These are phyloP conservation scores for Sarcophaga rosellei DNA, from an alignment of 2,888 invertebrate genomes.

Conservation along the genomic window DNA sequence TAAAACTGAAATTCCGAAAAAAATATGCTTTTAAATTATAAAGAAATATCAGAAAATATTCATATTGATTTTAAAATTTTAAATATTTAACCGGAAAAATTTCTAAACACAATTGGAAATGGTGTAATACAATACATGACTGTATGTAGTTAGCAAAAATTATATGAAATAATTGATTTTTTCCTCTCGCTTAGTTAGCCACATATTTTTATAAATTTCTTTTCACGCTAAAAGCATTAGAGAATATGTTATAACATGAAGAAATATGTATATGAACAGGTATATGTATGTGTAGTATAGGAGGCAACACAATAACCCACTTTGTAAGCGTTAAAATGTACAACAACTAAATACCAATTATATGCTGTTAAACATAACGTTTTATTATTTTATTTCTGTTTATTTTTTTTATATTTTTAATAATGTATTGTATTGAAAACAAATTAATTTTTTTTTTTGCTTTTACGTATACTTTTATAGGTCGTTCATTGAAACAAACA, in stretches of 20 bases:
- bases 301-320: slow-evolving; percentile 56
- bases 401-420: slow-evolving; percentile 1
- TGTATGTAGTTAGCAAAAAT: too few species aligned
- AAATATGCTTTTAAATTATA: too few species aligned
- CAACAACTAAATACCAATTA: slow-evolving; percentile 57
- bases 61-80: too few species aligned
- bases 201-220: too few species aligned
- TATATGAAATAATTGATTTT: too few species aligned
- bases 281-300: background rate
- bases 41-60: too few species aligned
- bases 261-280: slow-evolving; percentile 10
- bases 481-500: slow-evolving; percentile 79
- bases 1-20: too few species aligned
- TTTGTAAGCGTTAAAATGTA: slow-evolving; percentile 55
- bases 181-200: too few species aligned
- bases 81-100: too few species aligned
- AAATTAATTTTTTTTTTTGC: slow-evolving; percentile 2
- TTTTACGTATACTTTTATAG: slow-evolving; percentile 70
- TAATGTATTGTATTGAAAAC: slow-evolving; percentile 28
- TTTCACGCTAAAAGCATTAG: background rate
- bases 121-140: too few species aligned
- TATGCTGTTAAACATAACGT: background rate
- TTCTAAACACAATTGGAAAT: too few species aligned
- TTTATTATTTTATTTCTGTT: background rate
- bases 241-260: slow-evolving; percentile 15